phyloP scores from a whole-genome alignment of 1,140 invertebrate genomes.

The Ceratosolen solmsi region DNA sequence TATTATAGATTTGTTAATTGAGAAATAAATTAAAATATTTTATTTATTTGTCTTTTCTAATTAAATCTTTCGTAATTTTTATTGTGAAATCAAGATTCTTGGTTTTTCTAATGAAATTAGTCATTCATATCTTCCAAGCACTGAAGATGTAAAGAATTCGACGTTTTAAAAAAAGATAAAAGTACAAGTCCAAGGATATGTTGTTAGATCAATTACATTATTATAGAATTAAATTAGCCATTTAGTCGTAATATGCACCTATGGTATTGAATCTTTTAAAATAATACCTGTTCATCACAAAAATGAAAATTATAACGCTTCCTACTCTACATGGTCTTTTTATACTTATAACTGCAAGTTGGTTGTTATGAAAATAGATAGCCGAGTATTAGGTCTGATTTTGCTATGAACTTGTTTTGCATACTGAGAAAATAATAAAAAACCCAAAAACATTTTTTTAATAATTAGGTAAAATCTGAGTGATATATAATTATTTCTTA shows the following conservation, averaged over 20 bases:
- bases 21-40: no score
- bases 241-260: background rate
- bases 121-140: no score
- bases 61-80: no score
- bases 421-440: background rate
- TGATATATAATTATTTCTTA: no score
- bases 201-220: background rate
- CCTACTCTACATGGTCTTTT: background rate
- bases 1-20: background rate
- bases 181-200: background rate
- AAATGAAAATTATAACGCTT: background rate
- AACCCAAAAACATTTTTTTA: background rate
- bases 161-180: no score
- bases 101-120: no score
- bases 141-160: no score
- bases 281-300: background rate
- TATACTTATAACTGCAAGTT: background rate
- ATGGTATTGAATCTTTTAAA: background rate
- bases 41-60: no score
- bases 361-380: background rate
- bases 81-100: no score
- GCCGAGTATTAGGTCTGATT: background rate
- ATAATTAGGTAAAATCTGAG: no score
- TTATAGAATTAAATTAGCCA: background rate
- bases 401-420: background rate